Conservation (phyloP, 2,888 invertebrate species). For the Rhabditoides inermis region DNA sequence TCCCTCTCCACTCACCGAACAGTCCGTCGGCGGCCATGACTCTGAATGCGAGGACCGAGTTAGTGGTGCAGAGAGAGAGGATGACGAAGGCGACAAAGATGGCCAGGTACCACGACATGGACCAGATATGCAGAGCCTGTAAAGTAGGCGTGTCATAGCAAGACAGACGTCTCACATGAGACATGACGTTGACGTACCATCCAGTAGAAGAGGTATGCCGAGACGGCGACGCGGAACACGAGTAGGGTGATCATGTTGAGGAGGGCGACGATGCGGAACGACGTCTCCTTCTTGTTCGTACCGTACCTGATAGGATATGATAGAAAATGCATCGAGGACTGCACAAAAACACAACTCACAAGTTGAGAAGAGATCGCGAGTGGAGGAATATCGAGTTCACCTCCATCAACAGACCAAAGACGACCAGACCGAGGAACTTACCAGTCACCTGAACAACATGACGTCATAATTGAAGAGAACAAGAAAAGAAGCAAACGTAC, state of each 20-base stretch:
- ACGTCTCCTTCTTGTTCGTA: constrained; percentile 33
- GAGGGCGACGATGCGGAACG: constrained; percentile 44
- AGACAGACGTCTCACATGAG: too few relatives aligned
- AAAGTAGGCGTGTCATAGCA: neutral
- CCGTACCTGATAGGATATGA: too few relatives aligned
- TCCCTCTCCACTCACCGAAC: constrained; percentile 23
- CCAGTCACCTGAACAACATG: constrained; percentile 16
- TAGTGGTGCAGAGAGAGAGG: constrained; percentile 37
- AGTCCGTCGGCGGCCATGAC: constrained; percentile 49
- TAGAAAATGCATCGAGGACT: too few relatives aligned
- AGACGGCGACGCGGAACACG: constrained; percentile 45
- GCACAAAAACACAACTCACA: constrained; percentile 10
- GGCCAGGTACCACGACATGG: constrained; percentile 29
- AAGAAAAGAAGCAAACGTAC: constrained; percentile 9
- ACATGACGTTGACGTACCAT: constrained; percentile 20
- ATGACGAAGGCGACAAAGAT: constrained; percentile 36
- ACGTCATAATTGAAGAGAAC: too few relatives aligned
- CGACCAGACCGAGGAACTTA: constrained; percentile 42
- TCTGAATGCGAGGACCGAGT: constrained; percentile 46
- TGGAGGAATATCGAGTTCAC: constrained; percentile 47
- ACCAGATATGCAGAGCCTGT: constrained; percentile 20
- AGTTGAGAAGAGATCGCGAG: constrained; percentile 28
- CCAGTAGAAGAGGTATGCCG: constrained; percentile 42
- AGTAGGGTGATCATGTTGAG: constrained; percentile 47
- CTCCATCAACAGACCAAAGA: constrained; percentile 50